Conservation (phyloP, 2,888 invertebrate genomes). For the Macrosiphum euphorbiae region DNA sequence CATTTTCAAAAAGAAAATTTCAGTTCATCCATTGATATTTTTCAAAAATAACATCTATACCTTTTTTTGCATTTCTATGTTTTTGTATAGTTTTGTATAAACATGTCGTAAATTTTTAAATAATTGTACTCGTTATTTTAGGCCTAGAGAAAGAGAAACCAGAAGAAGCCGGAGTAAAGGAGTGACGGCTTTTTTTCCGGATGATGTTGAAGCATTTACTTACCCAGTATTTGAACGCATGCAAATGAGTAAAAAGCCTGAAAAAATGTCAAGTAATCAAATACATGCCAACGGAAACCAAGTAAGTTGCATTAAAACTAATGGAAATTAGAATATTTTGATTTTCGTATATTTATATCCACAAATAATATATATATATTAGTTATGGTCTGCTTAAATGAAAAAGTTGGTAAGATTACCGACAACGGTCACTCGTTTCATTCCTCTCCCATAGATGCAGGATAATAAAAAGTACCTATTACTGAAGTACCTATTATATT, state of each 20-base stretch:
- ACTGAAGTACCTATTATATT: too few relatives aligned
- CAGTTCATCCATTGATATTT: neutral
- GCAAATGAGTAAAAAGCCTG: conserved; percentile 46
- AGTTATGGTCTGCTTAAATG: neutral
- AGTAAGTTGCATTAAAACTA: conserved; percentile 33
- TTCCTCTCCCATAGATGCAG: neutral
- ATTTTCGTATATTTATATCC: neutral
- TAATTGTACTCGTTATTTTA: neutral
- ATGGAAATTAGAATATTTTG: neutral
- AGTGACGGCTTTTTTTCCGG: conserved; percentile 51
- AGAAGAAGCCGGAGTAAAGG: conserved; percentile 48
- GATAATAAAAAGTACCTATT: too few relatives aligned
- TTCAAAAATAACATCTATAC: neutral
- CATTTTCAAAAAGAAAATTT: neutral
- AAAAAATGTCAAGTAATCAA: conserved; percentile 3
- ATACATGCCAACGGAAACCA: conserved; percentile 52
- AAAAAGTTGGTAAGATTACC: neutral
- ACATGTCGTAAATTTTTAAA: neutral
- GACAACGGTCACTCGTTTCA: neutral
- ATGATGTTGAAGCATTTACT: conserved; percentile 54
- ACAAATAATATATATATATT: neutral
- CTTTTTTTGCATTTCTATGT: neutral
- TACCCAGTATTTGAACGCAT: conserved; percentile 60
- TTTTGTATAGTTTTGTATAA: neutral
- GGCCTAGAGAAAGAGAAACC: conserved; percentile 53